Evolutionary conservation across 2,113 vertebrate genomes (phyloP).

Genomic region (Leptocoma aspasia): DNA sequence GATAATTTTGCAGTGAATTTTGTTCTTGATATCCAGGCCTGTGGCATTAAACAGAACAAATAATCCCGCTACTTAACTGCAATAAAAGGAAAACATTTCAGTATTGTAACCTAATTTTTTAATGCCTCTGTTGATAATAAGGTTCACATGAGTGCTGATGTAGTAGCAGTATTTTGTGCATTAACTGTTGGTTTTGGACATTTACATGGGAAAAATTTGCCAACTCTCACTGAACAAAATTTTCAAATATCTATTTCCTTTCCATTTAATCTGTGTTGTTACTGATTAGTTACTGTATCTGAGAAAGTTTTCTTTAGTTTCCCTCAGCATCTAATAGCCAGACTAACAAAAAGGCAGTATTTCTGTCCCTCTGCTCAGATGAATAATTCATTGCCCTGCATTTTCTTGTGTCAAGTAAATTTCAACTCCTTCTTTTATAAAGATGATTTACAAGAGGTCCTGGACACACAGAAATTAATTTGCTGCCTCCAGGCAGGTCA

Average conservation of each 20-base stretch:
- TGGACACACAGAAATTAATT: background rate
- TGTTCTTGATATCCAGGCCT: background rate
- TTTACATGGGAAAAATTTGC: background rate
- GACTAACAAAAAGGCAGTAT: slow-evolving; percentile 25
- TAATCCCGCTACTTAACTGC: background rate
- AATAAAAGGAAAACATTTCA: background rate
- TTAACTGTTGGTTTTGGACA: background rate
- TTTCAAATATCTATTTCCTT: background rate
- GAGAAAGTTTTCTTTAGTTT: slow-evolving; percentile 18
- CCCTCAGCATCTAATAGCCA: background rate
- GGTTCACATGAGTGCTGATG: background rate
- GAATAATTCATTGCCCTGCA: slow-evolving; percentile 58
- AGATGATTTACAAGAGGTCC: background rate
- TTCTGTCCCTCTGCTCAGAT: slow-evolving; percentile 23
- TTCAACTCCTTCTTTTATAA: slow-evolving; percentile 2
- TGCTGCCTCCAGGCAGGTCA: background rate
- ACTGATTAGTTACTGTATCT: background rate
- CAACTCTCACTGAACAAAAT: background rate
- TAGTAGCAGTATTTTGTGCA: background rate
- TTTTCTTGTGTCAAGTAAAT: background rate
- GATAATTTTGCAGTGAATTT: background rate
- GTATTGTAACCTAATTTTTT: background rate
- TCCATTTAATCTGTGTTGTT: background rate
- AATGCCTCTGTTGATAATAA: background rate
- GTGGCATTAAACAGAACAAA: background rate